These are phyloP conservation scores for Syngnathus scovelli DNA, from an alignment of 2,113 vertebrate species.

Conservation along the genomic window DNA sequence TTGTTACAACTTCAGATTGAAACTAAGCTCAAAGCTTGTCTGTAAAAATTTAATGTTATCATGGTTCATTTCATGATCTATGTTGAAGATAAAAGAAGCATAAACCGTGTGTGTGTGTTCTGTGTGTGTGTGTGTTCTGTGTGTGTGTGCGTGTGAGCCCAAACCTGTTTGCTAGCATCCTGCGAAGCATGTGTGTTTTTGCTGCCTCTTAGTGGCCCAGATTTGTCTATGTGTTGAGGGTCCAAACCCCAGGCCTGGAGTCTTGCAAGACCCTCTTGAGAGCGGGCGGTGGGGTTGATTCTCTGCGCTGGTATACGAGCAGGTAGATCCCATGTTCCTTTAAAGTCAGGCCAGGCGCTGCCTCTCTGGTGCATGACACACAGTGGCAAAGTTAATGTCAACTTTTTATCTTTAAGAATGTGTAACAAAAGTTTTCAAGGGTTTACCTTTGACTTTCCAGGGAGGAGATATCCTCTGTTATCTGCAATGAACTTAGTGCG, in stretches of 20 bases:
- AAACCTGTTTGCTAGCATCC: constrained; percentile 23
- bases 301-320: constrained; percentile 30
- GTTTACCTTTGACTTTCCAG: constrained; percentile 56
- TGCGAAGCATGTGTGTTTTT: constrained; percentile 6
- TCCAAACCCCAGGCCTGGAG: constrained; percentile 45
- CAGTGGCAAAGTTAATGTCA: neutral
- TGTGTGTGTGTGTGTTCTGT: too few relatives aligned
- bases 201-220: constrained; percentile 20
- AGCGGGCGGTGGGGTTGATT: constrained; percentile 56
- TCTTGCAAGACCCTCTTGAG: constrained; percentile 49
- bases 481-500: constrained; percentile 59
- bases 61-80: neutral
- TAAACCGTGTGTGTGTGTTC: neutral
- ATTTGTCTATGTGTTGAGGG: constrained; percentile 7
- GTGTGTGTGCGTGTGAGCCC: neutral
- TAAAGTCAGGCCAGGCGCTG: constrained; percentile 63
- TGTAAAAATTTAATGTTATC: neutral
- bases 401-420: neutral
- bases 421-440: neutral
- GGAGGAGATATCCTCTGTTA: constrained; percentile 66
- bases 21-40: neutral
- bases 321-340: constrained; percentile 71
- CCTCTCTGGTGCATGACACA: constrained; percentile 29
- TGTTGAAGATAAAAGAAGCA: neutral
- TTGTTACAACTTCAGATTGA: neutral